Base-by-base conservation (phyloP, 2,797 vertebrate species). In the Poecile montanus region DNA sequence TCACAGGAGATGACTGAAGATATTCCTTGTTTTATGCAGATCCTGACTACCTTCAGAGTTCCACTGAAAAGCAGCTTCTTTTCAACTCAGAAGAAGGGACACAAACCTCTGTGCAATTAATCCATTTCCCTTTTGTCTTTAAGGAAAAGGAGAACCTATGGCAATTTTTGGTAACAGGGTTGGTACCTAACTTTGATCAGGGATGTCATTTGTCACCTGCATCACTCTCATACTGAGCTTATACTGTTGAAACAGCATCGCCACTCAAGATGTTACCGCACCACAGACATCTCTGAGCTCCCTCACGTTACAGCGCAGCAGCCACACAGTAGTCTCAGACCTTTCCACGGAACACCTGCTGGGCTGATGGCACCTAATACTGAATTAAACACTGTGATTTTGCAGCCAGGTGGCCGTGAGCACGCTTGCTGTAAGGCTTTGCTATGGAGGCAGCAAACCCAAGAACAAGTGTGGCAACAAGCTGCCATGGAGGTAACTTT, bases 231-330 rank as follows among this genome's bases (percentile, higher is more conserved):
- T 7, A 42, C 57, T 32, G 56, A 73, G 30, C 23, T 48, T 44
- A 10, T 7, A 45, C 34, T 57, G 47, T 18, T 57, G 51, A 58
- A 91, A 73, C 5, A 76, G 47, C 34, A 30, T 32, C 0, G 0
- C 23, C 21, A n/a, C 15, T 70, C 25, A 44, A 47, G 67, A 11
- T 36, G 18, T n/a, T 44, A 36, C 27, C 51, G 36, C 4, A 13
- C 13, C 22, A 6, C 8, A 48, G n/a, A 51, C 6, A 66, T 20
- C 51, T 44, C 38, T n/a, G 19, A 56, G 27, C 10, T 36, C 20
- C 40, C 36, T 76, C 63, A 62, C 38, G 4, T 30, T 27, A 22
- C 22, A 89, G 71, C 74, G 58, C 38, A 66, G 56, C 30, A 85
- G 67, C 56, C 71, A 40, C 1, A 3, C 23, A 44, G 45, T 9